phyloP scores from a whole-genome alignment of 2,113 vertebrate genomes.

The Vidua chalybeata region DNA sequence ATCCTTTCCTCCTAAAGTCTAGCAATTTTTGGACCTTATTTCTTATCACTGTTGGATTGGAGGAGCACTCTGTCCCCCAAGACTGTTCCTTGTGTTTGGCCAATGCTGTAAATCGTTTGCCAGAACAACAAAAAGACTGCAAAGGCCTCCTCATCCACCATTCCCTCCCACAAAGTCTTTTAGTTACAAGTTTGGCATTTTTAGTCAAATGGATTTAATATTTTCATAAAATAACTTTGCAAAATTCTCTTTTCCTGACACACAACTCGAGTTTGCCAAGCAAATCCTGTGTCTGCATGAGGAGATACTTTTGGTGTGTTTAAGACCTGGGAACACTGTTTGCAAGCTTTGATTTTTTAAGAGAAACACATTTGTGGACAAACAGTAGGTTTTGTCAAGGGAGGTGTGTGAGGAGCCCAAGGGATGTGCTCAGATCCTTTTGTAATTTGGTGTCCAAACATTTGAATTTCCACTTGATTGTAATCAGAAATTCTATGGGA shows the following conservation, averaged over 20 bases:
- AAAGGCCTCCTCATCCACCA: neutral
- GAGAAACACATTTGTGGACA: neutral
- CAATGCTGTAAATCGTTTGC: neutral
- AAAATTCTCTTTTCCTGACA: neutral
- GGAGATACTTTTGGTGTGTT: neutral
- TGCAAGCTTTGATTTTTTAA: neutral
- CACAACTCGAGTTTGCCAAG: neutral
- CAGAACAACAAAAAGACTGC: conserved; percentile 23
- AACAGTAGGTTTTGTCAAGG: neutral
- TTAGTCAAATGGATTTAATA: neutral
- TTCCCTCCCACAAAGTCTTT: neutral
- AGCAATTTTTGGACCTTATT: neutral
- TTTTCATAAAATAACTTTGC: neutral
- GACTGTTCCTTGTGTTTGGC: conserved; percentile 24
- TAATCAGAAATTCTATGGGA: neutral
- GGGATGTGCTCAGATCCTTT: neutral
- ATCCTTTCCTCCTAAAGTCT: neutral
- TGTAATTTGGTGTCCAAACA: neutral
- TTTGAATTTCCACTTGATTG: neutral
- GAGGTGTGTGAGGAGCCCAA: neutral
- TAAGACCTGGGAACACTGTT: neutral
- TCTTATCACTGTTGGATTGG: conserved; percentile 16
- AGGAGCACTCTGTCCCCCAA: conserved; percentile 17
- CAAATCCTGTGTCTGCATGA: neutral
- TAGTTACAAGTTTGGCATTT: neutral